Base-by-base conservation (phyloP, 2,113 vertebrate species). In the Dolichotis patagonum region DNA sequence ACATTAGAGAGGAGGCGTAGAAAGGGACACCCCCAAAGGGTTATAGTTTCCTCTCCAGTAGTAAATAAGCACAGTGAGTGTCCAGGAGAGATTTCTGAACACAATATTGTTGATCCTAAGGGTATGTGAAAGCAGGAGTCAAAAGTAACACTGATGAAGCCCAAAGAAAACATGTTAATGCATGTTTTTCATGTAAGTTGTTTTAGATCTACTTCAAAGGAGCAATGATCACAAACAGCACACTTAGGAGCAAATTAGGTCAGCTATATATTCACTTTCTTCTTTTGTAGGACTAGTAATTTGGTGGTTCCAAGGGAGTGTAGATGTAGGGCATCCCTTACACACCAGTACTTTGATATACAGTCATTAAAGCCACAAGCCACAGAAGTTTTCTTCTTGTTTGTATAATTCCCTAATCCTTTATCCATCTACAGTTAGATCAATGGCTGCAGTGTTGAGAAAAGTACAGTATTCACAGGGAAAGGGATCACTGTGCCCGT, bases 351-450 rank as follows among this genome's bases (percentile, higher is more conserved):
- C 26, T 93, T 95, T 91, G 56, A 88, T 77, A 65, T 77, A 82
- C 92, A 71, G 0, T 69, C 26, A 38, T 91, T 52, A 91, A 84
- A 94, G 20, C 30, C 32, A 5, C 14, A 91, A 56, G 12, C 32
- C 9, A 30, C 49, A 24, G 7, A 73, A 35, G 4, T 80, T 62
- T 78, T 83, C 30, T 41, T 67, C 83, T 49, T 83, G 38, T 85
- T 94, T 97, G 46, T 10, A 82, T 46, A 91, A 77, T 62, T 94
- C 46, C 46, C 41, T 83, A 83, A 94, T 86, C n/a, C 20, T 65
- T 26, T 22, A 52, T 82, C 49, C 28, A 82, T 67, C 22, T 94
- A 94, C 78, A 85, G 5, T 82, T 77, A 82, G 26, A 73, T 28
- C 43, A 56, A 20, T 20, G 92, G 14, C 67, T 88, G 3, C 19